phyloP scores from a whole-genome alignment of 1,140 invertebrate species.

The Laupala kohalensis region DNA sequence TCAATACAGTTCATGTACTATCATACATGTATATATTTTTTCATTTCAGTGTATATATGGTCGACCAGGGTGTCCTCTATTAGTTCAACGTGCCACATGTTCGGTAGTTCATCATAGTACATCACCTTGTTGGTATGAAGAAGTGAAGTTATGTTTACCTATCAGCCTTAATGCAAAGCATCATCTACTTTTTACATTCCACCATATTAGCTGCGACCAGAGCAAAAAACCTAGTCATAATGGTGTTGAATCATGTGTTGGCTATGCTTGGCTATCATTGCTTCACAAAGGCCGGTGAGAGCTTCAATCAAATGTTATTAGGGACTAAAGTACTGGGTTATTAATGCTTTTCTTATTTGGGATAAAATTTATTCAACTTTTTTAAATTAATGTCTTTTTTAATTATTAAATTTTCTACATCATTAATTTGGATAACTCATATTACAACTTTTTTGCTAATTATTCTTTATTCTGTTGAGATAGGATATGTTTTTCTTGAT shows the following conservation, averaged over 20 bases:
- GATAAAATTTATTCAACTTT: too few relatives aligned
- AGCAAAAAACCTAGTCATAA: constrained; percentile 61
- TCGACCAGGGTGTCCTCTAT: constrained; percentile 45
- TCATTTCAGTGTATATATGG: constrained; percentile 59
- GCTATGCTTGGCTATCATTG: constrained; percentile 81
- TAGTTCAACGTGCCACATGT: constrained; percentile 48
- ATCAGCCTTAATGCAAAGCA: constrained; percentile 61
- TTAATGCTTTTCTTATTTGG: too few relatives aligned
- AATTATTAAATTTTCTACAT: too few relatives aligned
- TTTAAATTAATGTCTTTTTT: too few relatives aligned
- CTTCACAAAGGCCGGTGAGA: constrained; percentile 59
- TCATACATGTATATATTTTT: background rate
- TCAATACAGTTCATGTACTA: background rate
- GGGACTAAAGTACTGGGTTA: too few relatives aligned
- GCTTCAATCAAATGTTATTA: too few relatives aligned
- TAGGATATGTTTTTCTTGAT: too few relatives aligned
- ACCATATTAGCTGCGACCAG: constrained; percentile 76
- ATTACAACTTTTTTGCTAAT: too few relatives aligned
- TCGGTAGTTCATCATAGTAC: constrained; percentile 69
- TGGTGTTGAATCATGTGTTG: constrained; percentile 71
- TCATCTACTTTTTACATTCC: constrained; percentile 79
- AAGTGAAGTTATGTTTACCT: constrained; percentile 76
- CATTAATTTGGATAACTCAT: too few relatives aligned
- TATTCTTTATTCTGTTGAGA: too few relatives aligned
- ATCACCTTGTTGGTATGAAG: constrained; percentile 69